These are phyloP conservation scores for Cerastis rubricosa DNA, from an alignment of 2,888 invertebrate species.

Conservation along the genomic window DNA sequence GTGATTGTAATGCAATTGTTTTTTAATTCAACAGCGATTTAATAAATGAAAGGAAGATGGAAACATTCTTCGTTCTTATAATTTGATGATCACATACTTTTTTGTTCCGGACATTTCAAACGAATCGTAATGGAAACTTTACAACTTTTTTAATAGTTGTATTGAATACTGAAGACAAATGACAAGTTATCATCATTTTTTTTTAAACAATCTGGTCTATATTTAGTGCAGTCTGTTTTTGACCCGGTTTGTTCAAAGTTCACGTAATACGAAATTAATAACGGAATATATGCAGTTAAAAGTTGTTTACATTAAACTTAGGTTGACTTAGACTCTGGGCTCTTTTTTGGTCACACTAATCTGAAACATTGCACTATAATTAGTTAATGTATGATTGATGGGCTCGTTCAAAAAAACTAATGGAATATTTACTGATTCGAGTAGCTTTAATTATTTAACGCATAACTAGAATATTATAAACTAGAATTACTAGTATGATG, in stretches of 20 bases:
- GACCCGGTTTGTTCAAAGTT: not conserved
- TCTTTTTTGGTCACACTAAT: not conserved
- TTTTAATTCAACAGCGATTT: slow-evolving; percentile 20
- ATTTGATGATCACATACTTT: slow-evolving; percentile 29
- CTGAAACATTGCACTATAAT: not conserved
- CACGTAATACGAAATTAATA: not conserved
- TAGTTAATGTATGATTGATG: slow-evolving; percentile 19
- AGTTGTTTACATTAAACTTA: slow-evolving; percentile 9
- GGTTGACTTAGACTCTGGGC: too few relatives aligned
- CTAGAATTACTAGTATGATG: slow-evolving; percentile 3
- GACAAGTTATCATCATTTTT: not conserved
- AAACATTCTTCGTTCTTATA: slow-evolving; percentile 8
- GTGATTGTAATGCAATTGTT: slow-evolving; percentile 42
- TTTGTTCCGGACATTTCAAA: slow-evolving; percentile 11
- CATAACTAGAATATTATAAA: too few relatives aligned
- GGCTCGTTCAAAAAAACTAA: slow-evolving; percentile 7
- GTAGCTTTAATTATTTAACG: not conserved
- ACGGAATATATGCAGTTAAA: slow-evolving; percentile 10
- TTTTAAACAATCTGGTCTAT: not conserved
- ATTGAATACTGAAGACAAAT: not conserved
- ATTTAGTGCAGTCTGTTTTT: not conserved
- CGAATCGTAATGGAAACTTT: slow-evolving; percentile 25
- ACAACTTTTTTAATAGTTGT: not conserved
- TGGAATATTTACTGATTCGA: not conserved
- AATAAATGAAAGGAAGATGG: slow-evolving; percentile 25